These are phyloP conservation scores for Cotesia glomerata DNA, from an alignment of 1,140 invertebrate species.

Conservation along the genomic window DNA sequence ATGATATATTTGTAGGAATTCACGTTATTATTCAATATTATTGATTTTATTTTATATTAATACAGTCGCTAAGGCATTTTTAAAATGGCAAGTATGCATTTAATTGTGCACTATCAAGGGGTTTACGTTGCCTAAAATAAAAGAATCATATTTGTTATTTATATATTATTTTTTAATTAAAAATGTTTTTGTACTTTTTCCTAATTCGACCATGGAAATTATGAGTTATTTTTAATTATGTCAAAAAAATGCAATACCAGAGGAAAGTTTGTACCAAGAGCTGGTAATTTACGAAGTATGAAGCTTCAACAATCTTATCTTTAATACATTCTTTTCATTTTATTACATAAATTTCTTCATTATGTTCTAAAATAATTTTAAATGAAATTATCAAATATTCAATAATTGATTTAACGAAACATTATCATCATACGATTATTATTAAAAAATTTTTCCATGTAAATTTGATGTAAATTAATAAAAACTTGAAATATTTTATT, in stretches of 20 bases:
- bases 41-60: conserved; percentile 30
- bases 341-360: no score
- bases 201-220: not conserved
- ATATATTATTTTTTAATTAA: not conserved
- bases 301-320: not conserved
- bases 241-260: not conserved
- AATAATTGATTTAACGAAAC: no score
- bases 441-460: no score
- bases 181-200: conserved; percentile 12
- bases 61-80: conserved; percentile 53
- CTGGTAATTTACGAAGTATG: no score
- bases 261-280: not conserved
- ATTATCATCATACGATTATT: no score
- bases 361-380: no score
- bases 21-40: not conserved
- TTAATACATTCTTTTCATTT: no score
- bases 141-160: not conserved
- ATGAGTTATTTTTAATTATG: not conserved
- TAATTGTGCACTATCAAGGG: not conserved
- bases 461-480: no score
- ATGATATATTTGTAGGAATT: not conserved
- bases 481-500: no score
- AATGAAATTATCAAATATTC: no score
- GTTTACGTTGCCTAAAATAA: not conserved
- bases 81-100: conserved; percentile 45